These are phyloP conservation scores for Caenorhabditis latens DNA, from an alignment of 1,140 invertebrate species.

Conservation along the genomic window DNA sequence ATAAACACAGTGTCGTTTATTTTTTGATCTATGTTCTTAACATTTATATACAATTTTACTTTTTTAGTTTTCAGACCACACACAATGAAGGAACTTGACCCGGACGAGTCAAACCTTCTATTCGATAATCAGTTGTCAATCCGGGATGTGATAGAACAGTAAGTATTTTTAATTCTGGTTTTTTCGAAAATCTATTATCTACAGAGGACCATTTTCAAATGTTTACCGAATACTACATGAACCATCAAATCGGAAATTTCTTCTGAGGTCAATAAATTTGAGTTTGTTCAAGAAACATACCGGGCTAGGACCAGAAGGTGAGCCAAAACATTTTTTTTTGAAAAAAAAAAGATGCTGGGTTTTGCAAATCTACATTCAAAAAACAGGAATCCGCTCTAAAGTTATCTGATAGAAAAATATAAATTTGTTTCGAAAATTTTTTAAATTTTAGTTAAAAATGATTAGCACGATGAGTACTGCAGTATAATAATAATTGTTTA, in stretches of 20 bases:
- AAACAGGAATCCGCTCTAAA: neutral
- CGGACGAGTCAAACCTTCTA: slow-evolving; percentile 52
- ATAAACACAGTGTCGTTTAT: neutral
- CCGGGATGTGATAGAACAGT: slow-evolving; percentile 53
- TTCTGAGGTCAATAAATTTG: slow-evolving; percentile 23
- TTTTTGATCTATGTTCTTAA: neutral
- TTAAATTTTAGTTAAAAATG: no score
- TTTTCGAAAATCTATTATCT: neutral
- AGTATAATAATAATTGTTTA: no score
- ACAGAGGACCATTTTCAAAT: slow-evolving; percentile 48
- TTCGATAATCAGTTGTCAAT: slow-evolving; percentile 25
- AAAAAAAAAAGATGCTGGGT: no score
- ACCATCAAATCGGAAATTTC: slow-evolving; percentile 14
- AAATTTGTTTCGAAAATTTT: no score
- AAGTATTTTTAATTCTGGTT: neutral
- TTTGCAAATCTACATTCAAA: neutral
- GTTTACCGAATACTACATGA: slow-evolving; percentile 28
- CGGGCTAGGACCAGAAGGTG: slow-evolving; percentile 28
- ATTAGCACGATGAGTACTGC: no score
- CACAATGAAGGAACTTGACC: slow-evolving; percentile 52
- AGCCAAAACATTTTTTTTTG: neutral
- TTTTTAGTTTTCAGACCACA: neutral
- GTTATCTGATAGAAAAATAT: no score
- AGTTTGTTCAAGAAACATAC: slow-evolving; percentile 27
- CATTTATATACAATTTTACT: neutral